phyloP scores from a whole-genome alignment of 2,888 invertebrate genomes.

The Pristionchus entomophagus region DNA sequence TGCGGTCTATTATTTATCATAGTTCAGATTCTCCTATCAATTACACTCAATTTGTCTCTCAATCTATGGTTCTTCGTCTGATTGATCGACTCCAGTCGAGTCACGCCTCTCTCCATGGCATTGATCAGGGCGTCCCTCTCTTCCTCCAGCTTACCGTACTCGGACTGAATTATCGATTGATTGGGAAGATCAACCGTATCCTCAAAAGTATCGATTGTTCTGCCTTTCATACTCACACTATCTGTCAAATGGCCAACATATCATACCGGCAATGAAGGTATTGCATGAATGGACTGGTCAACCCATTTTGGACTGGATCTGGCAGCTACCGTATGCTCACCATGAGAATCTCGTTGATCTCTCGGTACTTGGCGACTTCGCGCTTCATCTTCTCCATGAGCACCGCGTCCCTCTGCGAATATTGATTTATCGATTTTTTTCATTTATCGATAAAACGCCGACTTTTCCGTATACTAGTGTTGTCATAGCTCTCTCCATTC shows the following conservation, averaged over 20 bases:
- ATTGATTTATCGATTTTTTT: neutral
- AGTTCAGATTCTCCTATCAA: neutral
- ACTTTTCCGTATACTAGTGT: too few species aligned
- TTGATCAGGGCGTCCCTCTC: conserved; percentile 57
- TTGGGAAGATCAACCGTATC: too few species aligned
- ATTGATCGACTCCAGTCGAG: conserved; percentile 53
- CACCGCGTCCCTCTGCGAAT: conserved; percentile 55
- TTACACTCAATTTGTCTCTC: conserved; percentile 10
- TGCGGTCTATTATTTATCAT: too few species aligned
- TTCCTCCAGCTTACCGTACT: conserved; percentile 54
- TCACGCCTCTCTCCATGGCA: conserved; percentile 54
- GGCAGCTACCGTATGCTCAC: too few species aligned
- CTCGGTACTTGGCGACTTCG: conserved; percentile 61
- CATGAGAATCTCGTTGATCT: conserved; percentile 61
- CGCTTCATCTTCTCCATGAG: conserved; percentile 56
- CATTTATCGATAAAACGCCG: too few species aligned
- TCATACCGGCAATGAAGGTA: too few species aligned
- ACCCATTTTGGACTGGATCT: too few species aligned
- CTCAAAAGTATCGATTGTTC: neutral
- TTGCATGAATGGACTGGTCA: too few species aligned
- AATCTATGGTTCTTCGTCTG: neutral
- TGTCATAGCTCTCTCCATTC: too few species aligned
- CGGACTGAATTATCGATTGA: neutral
- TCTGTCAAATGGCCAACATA: too few species aligned
- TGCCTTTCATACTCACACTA: too few species aligned